Evolutionary conservation across 2,113 vertebrate genomes (phyloP).

Genomic region (Parus major): DNA sequence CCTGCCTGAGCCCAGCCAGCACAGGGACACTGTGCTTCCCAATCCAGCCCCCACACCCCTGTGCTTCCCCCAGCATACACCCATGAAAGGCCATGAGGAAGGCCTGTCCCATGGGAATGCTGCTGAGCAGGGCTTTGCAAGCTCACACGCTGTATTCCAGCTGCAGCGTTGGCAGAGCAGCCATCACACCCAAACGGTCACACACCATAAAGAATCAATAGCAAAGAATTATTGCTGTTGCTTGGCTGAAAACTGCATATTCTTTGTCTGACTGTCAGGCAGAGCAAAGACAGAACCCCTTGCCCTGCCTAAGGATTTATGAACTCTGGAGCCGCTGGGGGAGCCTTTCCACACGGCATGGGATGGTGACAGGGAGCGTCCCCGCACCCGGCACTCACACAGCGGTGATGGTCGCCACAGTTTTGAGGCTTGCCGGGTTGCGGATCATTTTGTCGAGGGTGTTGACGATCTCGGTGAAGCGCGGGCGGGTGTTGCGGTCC

Average conservation of each 20-base stretch:
- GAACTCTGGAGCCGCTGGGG: fast-evolving
- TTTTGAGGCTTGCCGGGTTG: constrained; percentile 96
- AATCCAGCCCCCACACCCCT: fast-evolving
- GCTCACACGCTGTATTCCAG: fast-evolving
- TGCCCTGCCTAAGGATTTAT: fast-evolving
- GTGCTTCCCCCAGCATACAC: background rate
- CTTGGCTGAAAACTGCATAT: background rate
- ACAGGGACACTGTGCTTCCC: background rate
- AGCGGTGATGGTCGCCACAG: constrained; percentile 94
- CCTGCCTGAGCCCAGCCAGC: fast-evolving
- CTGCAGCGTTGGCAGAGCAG: fast-evolving
- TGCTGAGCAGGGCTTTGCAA: fast-evolving
- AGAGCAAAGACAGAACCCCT: background rate
- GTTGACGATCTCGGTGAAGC: constrained; percentile 95
- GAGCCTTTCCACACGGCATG: fast-evolving
- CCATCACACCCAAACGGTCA: fast-evolving
- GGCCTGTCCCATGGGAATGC: background rate
- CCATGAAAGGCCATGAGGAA: background rate
- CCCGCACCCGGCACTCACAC: constrained; percentile 78
- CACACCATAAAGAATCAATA: background rate
- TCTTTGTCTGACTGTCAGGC: background rate
- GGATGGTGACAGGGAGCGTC: background rate
- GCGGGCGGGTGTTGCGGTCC: constrained; percentile 94
- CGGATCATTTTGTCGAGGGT: constrained; percentile 99
- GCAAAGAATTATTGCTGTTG: background rate